Conservation (phyloP, 2,113 vertebrate genomes). For the Centropristis striata region DNA sequence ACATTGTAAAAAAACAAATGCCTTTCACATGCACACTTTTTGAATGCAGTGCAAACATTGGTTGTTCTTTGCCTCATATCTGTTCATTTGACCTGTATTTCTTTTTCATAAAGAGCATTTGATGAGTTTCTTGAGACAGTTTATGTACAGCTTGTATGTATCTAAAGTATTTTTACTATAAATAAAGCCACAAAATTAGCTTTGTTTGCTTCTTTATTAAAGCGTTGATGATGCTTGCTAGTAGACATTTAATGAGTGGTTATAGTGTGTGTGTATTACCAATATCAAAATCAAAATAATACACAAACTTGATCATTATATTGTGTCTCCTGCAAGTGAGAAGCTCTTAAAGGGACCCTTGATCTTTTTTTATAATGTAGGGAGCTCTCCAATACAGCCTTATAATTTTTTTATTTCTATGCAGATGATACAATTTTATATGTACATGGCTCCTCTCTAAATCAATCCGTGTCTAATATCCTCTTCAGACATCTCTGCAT, state of each 20-base stretch:
- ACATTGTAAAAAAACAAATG: constrained; percentile 44
- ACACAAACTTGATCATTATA: background rate
- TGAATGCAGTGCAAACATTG: constrained; percentile 44
- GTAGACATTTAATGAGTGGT: background rate
- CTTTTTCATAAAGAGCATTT: constrained; percentile 52
- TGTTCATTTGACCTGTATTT: constrained; percentile 49
- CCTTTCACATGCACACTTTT: constrained; percentile 56
- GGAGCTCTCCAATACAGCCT: background rate
- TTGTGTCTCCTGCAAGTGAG: background rate
- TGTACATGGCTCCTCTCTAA: background rate
- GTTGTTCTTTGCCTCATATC: constrained; percentile 53
- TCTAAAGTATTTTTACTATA: constrained; percentile 87
- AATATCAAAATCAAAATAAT: too few relatives aligned
- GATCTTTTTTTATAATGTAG: too few relatives aligned
- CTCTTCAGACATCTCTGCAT: background rate
- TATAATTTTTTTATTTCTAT: background rate
- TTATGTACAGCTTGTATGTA: constrained; percentile 86
- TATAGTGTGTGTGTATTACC: background rate
- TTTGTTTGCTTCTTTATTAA: constrained; percentile 26
- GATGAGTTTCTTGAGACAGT: constrained; percentile 63
- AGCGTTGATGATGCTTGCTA: background rate
- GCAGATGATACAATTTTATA: background rate
- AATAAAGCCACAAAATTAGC: constrained; percentile 71
- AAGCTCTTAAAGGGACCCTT: background rate
- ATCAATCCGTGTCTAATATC: background rate